Percentiles rank a stretch among this genome's conserved stretches.
These are phyloP conservation scores for Smutsia temminckii DNA, from an alignment of 2,797 vertebrate species.

Conservation along the genomic window DNA sequence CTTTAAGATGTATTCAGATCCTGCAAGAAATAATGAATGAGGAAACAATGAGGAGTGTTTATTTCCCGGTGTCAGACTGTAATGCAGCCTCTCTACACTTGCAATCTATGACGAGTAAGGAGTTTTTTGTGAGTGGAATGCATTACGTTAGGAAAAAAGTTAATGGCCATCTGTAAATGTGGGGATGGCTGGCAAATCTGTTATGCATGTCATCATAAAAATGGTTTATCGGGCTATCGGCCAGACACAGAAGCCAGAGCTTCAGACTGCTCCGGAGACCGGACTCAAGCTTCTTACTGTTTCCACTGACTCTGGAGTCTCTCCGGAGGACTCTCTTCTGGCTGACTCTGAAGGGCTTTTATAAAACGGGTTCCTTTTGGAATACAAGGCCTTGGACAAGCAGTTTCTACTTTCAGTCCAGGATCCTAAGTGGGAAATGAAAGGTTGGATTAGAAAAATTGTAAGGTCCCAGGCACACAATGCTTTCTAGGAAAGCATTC, in stretches of 20 bases:
- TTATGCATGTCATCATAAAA: constrained; percentile 84
- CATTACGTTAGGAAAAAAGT: constrained; percentile 76
- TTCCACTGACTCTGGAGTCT: not conserved
- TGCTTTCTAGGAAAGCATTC: not conserved
- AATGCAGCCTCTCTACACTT: constrained; percentile 70
- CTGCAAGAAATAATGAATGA: constrained; percentile 74
- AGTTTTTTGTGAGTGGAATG: constrained; percentile 72
- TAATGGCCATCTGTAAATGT: constrained; percentile 82
- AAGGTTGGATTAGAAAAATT: no score
- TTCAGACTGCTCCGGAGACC: constrained; percentile 32
- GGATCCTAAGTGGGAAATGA: not conserved
- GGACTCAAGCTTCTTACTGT: not conserved
- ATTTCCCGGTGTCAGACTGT: constrained; percentile 77
- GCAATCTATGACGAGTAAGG: constrained; percentile 79
- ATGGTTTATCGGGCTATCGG: constrained; percentile 83
- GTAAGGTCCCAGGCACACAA: fast-evolving
- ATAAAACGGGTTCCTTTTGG: not conserved
- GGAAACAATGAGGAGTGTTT: constrained; percentile 77
- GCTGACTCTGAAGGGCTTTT: not conserved
- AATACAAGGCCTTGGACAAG: not conserved
- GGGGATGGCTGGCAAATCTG: constrained; percentile 78
- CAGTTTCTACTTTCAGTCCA: not conserved
- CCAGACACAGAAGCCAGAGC: constrained; percentile 75
- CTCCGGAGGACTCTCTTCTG: not conserved
- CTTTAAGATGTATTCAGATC: constrained; percentile 71